Base-by-base conservation (phyloP, 2,888 invertebrate genomes). In the Trachelus troglodyta region DNA sequence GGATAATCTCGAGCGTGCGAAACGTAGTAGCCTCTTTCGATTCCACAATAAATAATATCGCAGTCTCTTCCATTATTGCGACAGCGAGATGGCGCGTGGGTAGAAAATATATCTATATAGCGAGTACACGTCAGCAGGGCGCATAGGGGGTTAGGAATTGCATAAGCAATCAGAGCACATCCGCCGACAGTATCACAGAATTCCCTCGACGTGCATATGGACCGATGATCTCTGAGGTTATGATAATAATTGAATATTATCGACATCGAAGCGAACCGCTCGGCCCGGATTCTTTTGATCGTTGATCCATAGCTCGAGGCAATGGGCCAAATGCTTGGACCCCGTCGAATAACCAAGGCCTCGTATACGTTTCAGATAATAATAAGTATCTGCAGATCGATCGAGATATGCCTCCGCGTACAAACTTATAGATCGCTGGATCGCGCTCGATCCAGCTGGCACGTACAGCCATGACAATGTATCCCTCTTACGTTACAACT, bases 261-360 rank as follows among this genome's bases (percentile, higher is more conserved):
- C 56, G 23, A 6, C 56, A 56, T 56, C 23, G 9, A 56, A 56
- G 23, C 9, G 56, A 56, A 56, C 23, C 23, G 23, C 56, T 23
- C 9, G 56, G 56, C 56, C 56, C 56, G 56, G 56, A 56, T 56
- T 77, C 71, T 71, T 71, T 71, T 31, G 71, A 34, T 77, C 78
- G 77, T 75, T 81, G 82, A 85, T 81, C 85, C 81, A 81, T 76
- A 83, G 82, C 84, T 80, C 69, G 79, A 69, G 79, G 85, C 79
- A 74, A 75, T 85, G 79, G 79, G 80, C 83, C 80, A 82, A 85
- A 81, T 81, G 76, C 84, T 85, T 56, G 56, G 56, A 56, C 56
- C 23, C 15, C 23, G 56, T 56, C 56, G 23, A 56, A 56, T 23
- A 56, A 56, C 23, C 56, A 56, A 56, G 56, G 56, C 56, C 56